Evolutionary conservation across 2,797 vertebrate species (phyloP).

Genomic region (Helostoma temminkii): DNA sequence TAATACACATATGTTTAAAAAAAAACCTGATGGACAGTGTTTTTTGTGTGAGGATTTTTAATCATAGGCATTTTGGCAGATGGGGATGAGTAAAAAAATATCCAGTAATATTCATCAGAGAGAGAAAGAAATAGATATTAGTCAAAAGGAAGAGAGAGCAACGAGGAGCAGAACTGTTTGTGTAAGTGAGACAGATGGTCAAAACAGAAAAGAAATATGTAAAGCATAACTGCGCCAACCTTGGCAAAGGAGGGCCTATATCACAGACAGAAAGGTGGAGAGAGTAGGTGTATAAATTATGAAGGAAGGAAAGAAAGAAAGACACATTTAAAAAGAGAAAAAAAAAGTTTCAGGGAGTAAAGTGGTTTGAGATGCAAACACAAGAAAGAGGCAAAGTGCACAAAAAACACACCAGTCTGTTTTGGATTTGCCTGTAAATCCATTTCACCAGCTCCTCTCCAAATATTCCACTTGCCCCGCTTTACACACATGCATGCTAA

Average conservation of each 20-base stretch:
- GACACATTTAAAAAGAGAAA: neutral
- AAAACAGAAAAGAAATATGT: conserved; percentile 72
- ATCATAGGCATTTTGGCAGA: conserved; percentile 64
- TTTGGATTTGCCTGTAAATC: conserved; percentile 34
- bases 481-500: neutral
- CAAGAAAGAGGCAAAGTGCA: conserved; percentile 5
- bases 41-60: conserved; percentile 64
- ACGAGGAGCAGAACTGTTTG: conserved; percentile 49
- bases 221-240: conserved; percentile 47
- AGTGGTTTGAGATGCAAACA: conserved; percentile 14
- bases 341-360: conserved; percentile 7
- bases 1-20: conserved; percentile 22
- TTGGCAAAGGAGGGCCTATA: conserved; percentile 37
- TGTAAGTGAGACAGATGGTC: conserved; percentile 71
- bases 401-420: conserved; percentile 13
- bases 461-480: neutral
- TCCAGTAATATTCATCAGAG: conserved; percentile 50
- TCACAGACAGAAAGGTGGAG: conserved; percentile 30
- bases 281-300: conserved; percentile 25
- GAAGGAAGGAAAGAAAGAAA: neutral
- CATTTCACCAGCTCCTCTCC: conserved; percentile 9
- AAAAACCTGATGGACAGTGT: conserved; percentile 25
- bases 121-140: conserved; percentile 55
- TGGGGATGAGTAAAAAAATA: conserved; percentile 62
- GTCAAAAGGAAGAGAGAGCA: conserved; percentile 38